Percentiles rank a stretch among this genome's conserved stretches.
Conservation (phyloP, 2,888 invertebrate genomes). For the Mesorhabditis spiculigera region DNA sequence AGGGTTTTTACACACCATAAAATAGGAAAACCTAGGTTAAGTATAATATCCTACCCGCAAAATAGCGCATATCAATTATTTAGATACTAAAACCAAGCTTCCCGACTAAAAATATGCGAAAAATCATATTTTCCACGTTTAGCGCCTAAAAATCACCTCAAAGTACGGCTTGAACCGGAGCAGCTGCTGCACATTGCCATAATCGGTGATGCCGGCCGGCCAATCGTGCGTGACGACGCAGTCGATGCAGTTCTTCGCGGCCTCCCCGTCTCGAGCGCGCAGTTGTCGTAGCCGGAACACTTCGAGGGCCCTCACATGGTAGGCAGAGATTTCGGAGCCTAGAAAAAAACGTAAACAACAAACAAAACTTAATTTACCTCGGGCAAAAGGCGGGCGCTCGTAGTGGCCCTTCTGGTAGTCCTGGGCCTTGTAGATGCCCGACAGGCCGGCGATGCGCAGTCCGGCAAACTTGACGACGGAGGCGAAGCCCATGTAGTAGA, state of each 20-base stretch:
- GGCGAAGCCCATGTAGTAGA: slow-evolving; percentile 78
- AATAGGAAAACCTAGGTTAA: no score
- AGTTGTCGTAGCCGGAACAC: slow-evolving; percentile 84
- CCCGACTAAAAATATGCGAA: no score
- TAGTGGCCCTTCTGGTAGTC: slow-evolving; percentile 78
- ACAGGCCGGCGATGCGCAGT: slow-evolving; percentile 80
- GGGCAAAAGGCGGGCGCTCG: slow-evolving; percentile 80
- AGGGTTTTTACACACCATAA: no score
- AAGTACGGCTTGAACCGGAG: slow-evolving; percentile 59
- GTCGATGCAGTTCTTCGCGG: slow-evolving; percentile 67
- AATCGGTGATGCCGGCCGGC: slow-evolving; percentile 82
- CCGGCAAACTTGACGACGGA: slow-evolving; percentile 69
- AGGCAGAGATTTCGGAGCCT: slow-evolving; percentile 77
- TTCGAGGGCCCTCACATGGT: slow-evolving; percentile 84
- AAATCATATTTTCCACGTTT: no score
- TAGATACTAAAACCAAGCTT: no score
- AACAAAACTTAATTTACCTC: no score
- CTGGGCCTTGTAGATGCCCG: slow-evolving; percentile 83
- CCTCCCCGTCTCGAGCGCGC: slow-evolving; percentile 26
- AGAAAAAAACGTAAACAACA: slow-evolving; percentile 27
- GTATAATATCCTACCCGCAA: no score
- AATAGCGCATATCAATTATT: no score
- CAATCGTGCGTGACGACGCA: slow-evolving; percentile 94
- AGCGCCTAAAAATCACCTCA: slow-evolving; percentile 2
- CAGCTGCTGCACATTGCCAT: slow-evolving; percentile 71